These are phyloP conservation scores for Eleginops maclovinus DNA, from an alignment of 2,113 vertebrate species.

Conservation along the genomic window DNA sequence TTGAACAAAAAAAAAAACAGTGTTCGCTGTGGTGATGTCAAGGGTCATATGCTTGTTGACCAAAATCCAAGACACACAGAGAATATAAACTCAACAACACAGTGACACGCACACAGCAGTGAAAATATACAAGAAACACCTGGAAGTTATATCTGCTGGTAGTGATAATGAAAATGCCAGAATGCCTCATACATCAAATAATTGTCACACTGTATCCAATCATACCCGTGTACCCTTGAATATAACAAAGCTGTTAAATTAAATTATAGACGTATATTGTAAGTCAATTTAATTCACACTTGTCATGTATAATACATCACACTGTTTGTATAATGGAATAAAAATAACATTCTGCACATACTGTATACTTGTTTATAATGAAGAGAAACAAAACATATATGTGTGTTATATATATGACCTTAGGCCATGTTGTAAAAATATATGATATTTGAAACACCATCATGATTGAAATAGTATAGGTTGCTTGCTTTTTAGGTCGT, in stretches of 20 bases:
- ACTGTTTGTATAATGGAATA: not conserved
- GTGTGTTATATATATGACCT: not conserved
- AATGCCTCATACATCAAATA: not conserved
- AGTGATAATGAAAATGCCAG: not conserved
- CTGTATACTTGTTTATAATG: not conserved
- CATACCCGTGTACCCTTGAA: not conserved
- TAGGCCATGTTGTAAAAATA: slow-evolving; percentile 14
- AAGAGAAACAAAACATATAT: not conserved
- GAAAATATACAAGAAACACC: not conserved
- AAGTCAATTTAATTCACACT: not conserved
- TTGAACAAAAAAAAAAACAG: not conserved
- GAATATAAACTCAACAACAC: not conserved
- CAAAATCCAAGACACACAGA: not conserved
- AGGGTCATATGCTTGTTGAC: not conserved
- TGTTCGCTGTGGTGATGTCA: not conserved
- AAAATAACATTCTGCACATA: not conserved
- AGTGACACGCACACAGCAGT: not conserved
- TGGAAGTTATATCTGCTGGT: not conserved
- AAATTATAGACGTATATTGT: not conserved
- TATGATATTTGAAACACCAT: slow-evolving; percentile 20
- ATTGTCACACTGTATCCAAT: not conserved
- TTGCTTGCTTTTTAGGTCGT: slow-evolving; percentile 43
- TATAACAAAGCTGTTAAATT: not conserved
- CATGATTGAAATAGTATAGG: slow-evolving; percentile 37
- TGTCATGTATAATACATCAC: not conserved